Evolutionary conservation across 2,888 invertebrate species (phyloP).

Genomic region (Julus scanicus): DNA sequence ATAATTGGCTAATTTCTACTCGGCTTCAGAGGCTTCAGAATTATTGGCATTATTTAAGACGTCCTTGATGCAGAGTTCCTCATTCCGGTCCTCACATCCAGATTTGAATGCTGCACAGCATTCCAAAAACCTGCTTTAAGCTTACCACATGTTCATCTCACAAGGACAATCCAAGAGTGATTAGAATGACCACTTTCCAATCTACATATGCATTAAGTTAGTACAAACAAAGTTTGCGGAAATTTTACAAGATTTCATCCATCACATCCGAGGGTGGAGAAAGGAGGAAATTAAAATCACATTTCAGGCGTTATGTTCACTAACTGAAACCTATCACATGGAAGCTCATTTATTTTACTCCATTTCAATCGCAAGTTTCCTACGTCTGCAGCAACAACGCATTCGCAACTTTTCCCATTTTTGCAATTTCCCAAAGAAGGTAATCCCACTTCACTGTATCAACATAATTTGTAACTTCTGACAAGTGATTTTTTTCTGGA

Average conservation of each 20-base stretch:
- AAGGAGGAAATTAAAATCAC: not conserved
- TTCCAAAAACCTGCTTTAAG: no score
- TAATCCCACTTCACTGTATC: not conserved
- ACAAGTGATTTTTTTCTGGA: not conserved
- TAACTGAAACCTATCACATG: not conserved
- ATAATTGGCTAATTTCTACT: no score
- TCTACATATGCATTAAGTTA: no score
- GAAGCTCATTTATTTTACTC: not conserved
- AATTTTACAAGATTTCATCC: not conserved
- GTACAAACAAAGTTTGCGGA: no score
- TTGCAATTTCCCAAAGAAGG: not conserved
- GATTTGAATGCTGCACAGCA: no score
- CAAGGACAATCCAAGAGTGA: not conserved
- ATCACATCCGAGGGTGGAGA: not conserved
- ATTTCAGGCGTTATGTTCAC: not conserved
- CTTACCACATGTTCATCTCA: no score
- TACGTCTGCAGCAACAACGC: not conserved
- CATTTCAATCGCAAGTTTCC: not conserved
- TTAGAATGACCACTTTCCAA: no score
- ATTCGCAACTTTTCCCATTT: not conserved
- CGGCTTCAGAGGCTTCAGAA: no score
- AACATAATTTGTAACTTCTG: conserved; percentile 22
- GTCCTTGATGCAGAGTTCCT: no score
- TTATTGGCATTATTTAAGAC: no score
- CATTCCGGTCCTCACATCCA: no score